phyloP scores from a whole-genome alignment of 2,113 vertebrate species.

The Sander lucioperca region DNA sequence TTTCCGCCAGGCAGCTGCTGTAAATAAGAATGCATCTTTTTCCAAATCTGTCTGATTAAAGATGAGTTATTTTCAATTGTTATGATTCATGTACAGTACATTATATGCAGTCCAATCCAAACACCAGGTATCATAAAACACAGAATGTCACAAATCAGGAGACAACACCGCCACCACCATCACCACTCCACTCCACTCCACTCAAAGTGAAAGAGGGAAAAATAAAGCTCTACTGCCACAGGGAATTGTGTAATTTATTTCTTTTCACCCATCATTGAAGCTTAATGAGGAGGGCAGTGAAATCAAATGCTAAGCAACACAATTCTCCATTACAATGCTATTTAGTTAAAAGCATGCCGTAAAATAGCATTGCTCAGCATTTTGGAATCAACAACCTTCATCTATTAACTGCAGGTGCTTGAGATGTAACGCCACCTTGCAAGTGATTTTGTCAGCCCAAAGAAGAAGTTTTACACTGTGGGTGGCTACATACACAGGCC shows the following conservation, averaged over 20 bases:
- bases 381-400: conserved; percentile 38
- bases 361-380: conserved; percentile 52
- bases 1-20: conserved; percentile 13
- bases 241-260: conserved; percentile 26
- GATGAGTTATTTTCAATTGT: neutral
- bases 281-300: conserved; percentile 34
- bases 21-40: neutral
- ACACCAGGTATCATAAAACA: conserved; percentile 48
- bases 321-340: neutral
- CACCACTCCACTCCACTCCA: conserved; percentile 14
- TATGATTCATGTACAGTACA: conserved; percentile 26
- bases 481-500: conserved; percentile 93
- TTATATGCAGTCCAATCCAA: conserved; percentile 7
- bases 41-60: conserved; percentile 35
- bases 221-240: conserved; percentile 7
- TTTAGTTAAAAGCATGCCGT: neutral
- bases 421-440: conserved; percentile 18
- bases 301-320: conserved; percentile 57
- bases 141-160: conserved; percentile 21
- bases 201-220: conserved; percentile 34
- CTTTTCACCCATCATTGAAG: conserved; percentile 46
- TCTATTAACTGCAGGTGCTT: conserved; percentile 15
- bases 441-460: conserved; percentile 55
- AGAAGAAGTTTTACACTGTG: conserved; percentile 37
- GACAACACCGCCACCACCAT: conserved; percentile 54